Evolutionary conservation across 2,888 invertebrate genomes (phyloP).

Genomic region (Leptinotarsa haldemani): DNA sequence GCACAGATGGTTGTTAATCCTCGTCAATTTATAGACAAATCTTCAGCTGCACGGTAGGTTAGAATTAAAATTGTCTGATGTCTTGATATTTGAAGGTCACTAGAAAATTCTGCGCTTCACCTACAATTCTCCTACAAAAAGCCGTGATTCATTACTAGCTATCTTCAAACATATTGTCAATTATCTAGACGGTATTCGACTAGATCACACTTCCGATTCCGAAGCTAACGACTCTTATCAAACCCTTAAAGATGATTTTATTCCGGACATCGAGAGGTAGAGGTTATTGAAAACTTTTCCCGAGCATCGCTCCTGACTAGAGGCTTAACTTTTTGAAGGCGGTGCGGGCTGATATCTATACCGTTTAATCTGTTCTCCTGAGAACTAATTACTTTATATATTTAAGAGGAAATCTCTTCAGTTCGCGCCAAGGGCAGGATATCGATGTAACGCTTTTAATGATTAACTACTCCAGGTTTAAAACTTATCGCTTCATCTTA

Average conservation of each 20-base stretch:
- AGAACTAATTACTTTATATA: constrained; percentile 46
- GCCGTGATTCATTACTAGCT: too few species aligned
- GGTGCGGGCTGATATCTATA: constrained; percentile 37
- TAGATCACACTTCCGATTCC: background rate
- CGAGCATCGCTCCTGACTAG: constrained; percentile 33
- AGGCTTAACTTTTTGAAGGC: constrained; percentile 38
- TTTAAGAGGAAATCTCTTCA: constrained; percentile 42
- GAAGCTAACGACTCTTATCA: background rate
- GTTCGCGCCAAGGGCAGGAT: constrained; percentile 32
- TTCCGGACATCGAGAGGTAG: background rate
- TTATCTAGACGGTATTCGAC: too few species aligned
- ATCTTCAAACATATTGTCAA: too few species aligned
- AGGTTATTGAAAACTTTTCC: constrained; percentile 38
- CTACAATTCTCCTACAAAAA: too few species aligned
- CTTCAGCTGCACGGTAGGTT: too few species aligned
- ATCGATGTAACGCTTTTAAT: constrained; percentile 43
- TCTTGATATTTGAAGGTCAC: too few species aligned
- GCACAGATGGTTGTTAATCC: too few species aligned
- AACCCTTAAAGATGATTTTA: background rate
- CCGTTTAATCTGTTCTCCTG: constrained; percentile 42
- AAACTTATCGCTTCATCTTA: constrained; percentile 31
- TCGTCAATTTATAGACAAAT: too few species aligned
- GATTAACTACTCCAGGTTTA: constrained; percentile 46
- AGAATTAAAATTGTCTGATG: too few species aligned
- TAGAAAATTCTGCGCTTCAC: too few species aligned